Base-by-base conservation (phyloP, 2,797 vertebrate genomes). In the Agapornis canus region DNA sequence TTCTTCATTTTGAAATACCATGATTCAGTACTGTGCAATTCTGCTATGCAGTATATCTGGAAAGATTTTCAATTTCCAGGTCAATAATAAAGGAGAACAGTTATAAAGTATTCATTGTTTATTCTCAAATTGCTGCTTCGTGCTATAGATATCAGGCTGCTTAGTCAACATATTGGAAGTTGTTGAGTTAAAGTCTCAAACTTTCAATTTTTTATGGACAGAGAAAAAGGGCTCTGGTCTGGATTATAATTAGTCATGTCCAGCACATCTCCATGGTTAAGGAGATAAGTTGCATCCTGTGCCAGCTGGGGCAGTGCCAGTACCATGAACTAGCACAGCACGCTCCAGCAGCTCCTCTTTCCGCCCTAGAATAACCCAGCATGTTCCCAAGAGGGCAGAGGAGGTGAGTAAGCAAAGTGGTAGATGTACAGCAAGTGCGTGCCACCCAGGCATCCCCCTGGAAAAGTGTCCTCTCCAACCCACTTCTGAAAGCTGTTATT, bases 231-330 rank as follows among this genome's bases (percentile, higher is more conserved):
- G 23, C 45, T 56, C 9, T 48, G 6, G 9, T 13, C 20, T 59
- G 35, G 9, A 32, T n/a, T 54, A 29, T 47, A 69, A 82, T 81
- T 65, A 63, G 81, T 76, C 0, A 0, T 82, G 91, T 54, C 47
- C 64, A 0, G 75, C 29, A 37, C 59, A 79, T 79, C 83, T 71
- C 68, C 60, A 83, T 66, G 71, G 29, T 56, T 35, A 64, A 43
- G 43, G 35, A 93, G 86, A 70, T 73, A 65, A 81, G 56, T 51
- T 49, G 32, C 25, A 73, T 27, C 18, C 52, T 77, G 29, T 64
- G 90, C 88, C 86, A 93, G 56, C 52, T 92, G 92, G 73, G 71
- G 21, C 60, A 79, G 17, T n/a, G 82, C 93, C 95, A 91, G 43
- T 7, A 43, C 47, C 54, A 52, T 39, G 75, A 89, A 48, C 40